Conservation (phyloP, 2,113 vertebrate genomes). For the Mugil cephalus region DNA sequence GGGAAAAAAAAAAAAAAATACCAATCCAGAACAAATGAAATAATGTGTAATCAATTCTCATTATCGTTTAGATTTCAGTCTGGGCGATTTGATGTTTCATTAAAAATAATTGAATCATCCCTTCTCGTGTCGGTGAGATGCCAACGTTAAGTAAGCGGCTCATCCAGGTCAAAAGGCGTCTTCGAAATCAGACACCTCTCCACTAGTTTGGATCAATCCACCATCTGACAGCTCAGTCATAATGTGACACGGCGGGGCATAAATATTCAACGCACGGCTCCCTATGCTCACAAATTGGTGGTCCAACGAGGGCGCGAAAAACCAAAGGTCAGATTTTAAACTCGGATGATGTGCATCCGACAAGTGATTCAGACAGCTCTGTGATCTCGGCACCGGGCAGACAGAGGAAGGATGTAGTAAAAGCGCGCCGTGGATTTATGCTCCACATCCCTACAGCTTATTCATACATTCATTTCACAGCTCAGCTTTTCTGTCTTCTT, state of each 20-base stretch:
- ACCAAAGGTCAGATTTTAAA: slow-evolving; percentile 29
- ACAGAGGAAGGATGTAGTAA: neutral
- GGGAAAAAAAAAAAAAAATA: neutral
- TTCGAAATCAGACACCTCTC: neutral
- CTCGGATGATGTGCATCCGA: slow-evolving; percentile 5
- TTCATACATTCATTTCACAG: neutral
- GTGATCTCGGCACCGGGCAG: neutral
- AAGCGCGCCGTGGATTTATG: neutral
- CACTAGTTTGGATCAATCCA: neutral
- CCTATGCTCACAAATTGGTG: neutral
- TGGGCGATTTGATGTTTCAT: slow-evolving; percentile 39
- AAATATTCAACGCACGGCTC: slow-evolving; percentile 5
- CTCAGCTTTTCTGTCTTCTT: neutral
- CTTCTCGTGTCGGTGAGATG: slow-evolving; percentile 4
- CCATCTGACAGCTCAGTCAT: no score
- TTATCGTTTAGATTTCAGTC: neutral
- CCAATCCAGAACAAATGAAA: slow-evolving; percentile 7
- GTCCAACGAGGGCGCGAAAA: neutral
- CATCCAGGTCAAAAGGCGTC: neutral
- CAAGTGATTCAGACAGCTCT: neutral
- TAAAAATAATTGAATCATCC: slow-evolving; percentile 29
- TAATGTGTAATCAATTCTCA: neutral
- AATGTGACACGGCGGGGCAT: no score
- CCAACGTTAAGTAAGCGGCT: slow-evolving; percentile 3
- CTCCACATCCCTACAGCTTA: neutral